phyloP scores from a whole-genome alignment of 2,888 invertebrate genomes.

The Allolobophora icterica region DNA sequence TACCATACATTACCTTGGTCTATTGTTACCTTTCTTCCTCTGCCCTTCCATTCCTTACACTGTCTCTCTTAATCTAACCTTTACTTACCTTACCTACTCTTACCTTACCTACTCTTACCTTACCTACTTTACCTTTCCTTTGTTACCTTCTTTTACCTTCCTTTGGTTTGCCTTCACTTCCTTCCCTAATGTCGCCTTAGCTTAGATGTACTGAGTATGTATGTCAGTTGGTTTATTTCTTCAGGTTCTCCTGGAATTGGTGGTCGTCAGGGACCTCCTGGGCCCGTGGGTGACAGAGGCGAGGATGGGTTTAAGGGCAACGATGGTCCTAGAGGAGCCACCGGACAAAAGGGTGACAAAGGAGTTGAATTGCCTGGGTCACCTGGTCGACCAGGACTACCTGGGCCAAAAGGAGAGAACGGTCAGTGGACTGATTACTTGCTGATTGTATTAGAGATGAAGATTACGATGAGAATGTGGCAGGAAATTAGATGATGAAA shows the following conservation, averaged over 20 bases:
- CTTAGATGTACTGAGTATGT: neutral
- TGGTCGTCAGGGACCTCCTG: neutral
- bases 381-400: neutral
- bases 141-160: neutral
- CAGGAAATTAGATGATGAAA: too few relatives aligned
- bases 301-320: neutral
- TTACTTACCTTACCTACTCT: neutral
- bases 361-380: constrained; percentile 25
- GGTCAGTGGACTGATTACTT: neutral
- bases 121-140: neutral
- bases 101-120: neutral
- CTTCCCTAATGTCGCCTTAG: neutral
- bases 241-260: neutral
- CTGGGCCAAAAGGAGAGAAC: neutral
- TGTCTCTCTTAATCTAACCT: too few relatives aligned
- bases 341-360: neutral
- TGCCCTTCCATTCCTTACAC: too few relatives aligned
- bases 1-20: too few relatives aligned
- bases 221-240: neutral
- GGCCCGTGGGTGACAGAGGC: neutral
- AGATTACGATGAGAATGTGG: neutral
- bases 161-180: neutral
- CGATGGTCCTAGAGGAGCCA: neutral
- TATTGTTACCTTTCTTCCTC: too few relatives aligned
- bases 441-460: neutral